Conservation (phyloP, 2,888 invertebrate genomes). For the Brenthis hecate region DNA sequence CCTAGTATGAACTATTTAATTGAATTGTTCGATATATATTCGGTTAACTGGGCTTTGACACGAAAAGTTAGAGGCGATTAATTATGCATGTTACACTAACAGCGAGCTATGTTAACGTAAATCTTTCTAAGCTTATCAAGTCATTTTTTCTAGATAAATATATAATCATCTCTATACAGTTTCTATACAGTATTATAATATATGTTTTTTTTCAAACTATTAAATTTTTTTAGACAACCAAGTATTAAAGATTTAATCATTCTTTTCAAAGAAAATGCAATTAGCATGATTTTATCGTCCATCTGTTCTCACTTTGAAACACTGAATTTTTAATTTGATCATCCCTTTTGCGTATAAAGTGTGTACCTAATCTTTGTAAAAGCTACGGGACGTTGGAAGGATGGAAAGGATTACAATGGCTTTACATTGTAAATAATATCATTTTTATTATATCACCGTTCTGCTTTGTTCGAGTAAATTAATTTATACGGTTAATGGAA, state of each 20-base stretch:
- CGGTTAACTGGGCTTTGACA: no score
- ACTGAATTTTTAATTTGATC: constrained; percentile 26
- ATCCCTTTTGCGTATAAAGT: constrained; percentile 12
- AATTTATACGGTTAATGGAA: constrained; percentile 8
- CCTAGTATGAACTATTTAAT: no score
- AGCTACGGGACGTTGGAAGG: background rate
- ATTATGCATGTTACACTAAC: no score
- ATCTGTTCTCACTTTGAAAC: constrained; percentile 25
- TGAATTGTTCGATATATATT: no score
- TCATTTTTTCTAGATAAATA: no score
- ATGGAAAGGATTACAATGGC: constrained; percentile 9
- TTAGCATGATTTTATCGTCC: constrained; percentile 19
- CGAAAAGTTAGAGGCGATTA: no score
- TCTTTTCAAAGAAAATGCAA: constrained; percentile 26
- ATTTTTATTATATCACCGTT: constrained; percentile 9
- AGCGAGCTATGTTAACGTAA: no score
- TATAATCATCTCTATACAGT: no score
- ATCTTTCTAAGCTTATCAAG: no score
- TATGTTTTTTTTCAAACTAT: no score
- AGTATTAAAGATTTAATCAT: constrained; percentile 13
- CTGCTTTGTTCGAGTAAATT: constrained; percentile 1
- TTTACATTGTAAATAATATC: constrained; percentile 12
- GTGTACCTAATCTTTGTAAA: constrained; percentile 9
- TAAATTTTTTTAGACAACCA: background rate
- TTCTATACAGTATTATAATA: no score